Evolutionary conservation across 2,888 invertebrate species (phyloP).

Genomic region (Taenaris catops): DNA sequence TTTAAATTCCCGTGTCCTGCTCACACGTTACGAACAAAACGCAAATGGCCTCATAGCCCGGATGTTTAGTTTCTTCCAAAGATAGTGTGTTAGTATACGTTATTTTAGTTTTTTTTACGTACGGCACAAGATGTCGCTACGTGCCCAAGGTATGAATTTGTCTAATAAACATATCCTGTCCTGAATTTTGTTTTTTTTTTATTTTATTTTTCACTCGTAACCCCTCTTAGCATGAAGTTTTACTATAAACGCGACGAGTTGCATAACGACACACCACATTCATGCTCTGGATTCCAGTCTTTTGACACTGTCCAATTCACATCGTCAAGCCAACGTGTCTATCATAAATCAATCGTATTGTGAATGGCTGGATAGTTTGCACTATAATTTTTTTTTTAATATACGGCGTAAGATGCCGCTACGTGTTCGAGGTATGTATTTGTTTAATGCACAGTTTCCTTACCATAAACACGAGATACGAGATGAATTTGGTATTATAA

Average conservation of each 20-base stretch:
- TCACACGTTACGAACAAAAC: constrained; percentile 36
- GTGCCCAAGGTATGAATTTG: constrained; percentile 64
- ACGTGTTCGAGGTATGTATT: constrained; percentile 59
- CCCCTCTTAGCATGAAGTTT: too few relatives aligned
- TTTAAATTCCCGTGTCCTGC: constrained; percentile 22
- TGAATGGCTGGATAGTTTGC: constrained; percentile 67
- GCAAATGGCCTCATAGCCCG: constrained; percentile 41
- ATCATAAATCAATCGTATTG: too few relatives aligned
- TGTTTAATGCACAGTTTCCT: constrained; percentile 79
- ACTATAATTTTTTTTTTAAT: constrained; percentile 51
- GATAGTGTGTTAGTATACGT: constrained; percentile 67
- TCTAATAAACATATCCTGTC: constrained; percentile 78
- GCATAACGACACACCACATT: too few relatives aligned
- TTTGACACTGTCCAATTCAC: too few relatives aligned
- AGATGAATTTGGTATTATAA: too few relatives aligned
- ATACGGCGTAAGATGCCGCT: constrained; percentile 38
- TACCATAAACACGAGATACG: too few relatives aligned
- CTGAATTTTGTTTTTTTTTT: constrained; percentile 41
- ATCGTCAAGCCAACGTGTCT: too few relatives aligned
- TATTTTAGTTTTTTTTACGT: constrained; percentile 50
- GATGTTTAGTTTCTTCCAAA: constrained; percentile 72
- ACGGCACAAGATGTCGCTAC: constrained; percentile 38
- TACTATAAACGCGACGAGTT: too few relatives aligned
- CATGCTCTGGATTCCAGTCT: too few relatives aligned
- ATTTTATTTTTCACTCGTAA: too few relatives aligned